Percentiles rank a stretch among this genome's conserved stretches.
These are phyloP conservation scores for Oophaga pumilio DNA, from an alignment of 2,113 vertebrate species.

Conservation along the genomic window DNA sequence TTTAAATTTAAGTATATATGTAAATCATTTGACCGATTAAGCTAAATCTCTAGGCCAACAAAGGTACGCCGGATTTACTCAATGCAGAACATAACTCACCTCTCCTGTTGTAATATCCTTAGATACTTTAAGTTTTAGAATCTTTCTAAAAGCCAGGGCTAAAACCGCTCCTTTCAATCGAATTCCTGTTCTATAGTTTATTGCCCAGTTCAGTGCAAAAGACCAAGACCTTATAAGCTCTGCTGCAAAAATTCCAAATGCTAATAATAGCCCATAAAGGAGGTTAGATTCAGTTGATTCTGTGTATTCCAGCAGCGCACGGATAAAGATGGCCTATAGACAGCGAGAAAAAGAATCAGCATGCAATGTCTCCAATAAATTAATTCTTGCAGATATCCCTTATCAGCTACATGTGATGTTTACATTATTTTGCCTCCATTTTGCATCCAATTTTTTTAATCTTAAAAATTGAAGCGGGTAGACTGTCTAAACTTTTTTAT, in stretches of 20 bases:
- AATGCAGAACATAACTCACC: constrained; percentile 63
- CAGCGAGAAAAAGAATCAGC: background rate
- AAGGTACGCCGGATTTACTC: background rate
- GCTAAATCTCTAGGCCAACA: background rate
- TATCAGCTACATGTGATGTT: background rate
- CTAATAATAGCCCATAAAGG: constrained; percentile 72
- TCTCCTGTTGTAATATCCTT: constrained; percentile 77
- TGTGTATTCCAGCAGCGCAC: constrained; percentile 76
- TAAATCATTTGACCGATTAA: too few relatives aligned
- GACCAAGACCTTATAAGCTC: constrained; percentile 79
- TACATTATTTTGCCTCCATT: background rate
- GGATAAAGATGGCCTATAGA: constrained; percentile 73
- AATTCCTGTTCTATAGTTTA: constrained; percentile 80
- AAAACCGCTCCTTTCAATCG: constrained; percentile 78
- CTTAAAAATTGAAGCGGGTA: too few relatives aligned
- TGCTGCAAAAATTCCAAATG: constrained; percentile 72
- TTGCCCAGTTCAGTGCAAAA: constrained; percentile 76
- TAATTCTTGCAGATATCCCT: background rate
- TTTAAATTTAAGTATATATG: too few relatives aligned
- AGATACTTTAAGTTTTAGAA: constrained; percentile 75
- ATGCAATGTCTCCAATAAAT: background rate
- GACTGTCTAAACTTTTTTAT: too few relatives aligned
- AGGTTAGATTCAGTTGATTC: constrained; percentile 66
- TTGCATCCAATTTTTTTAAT: too few relatives aligned
- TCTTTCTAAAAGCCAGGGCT: constrained; percentile 76